These are phyloP conservation scores for Poecile atricapillus DNA, from an alignment of 2,113 vertebrate genomes.

Conservation along the genomic window DNA sequence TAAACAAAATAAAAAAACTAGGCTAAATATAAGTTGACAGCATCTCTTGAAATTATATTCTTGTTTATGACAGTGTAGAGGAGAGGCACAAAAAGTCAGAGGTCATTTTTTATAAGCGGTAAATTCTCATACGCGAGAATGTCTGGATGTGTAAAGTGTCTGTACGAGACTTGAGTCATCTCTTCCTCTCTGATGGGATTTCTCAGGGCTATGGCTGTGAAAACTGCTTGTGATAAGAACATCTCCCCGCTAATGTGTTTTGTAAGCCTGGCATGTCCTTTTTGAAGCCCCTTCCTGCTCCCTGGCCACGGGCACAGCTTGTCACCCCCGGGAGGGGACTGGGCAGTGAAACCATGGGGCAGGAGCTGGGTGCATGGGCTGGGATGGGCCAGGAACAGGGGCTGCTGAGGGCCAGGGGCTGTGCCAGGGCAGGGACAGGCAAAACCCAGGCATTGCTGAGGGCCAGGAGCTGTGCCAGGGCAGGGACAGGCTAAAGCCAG, in stretches of 20 bases:
- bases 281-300: not conserved
- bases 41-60: slow-evolving; percentile 56
- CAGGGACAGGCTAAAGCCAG: too few relatives aligned
- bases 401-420: too few relatives aligned
- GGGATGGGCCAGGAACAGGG: not conserved
- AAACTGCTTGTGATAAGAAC: slow-evolving; percentile 43
- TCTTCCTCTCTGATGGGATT: slow-evolving; percentile 2
- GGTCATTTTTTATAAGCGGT: slow-evolving; percentile 48
- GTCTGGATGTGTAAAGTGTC: slow-evolving; percentile 61
- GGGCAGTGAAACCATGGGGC: rapidly evolving
- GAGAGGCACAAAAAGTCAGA: slow-evolving; percentile 69
- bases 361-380: rapidly evolving
- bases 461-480: not conserved
- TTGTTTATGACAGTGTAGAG: slow-evolving; percentile 63
- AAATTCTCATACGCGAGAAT: slow-evolving; percentile 43
- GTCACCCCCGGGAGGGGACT: not conserved
- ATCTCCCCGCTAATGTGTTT: not conserved
- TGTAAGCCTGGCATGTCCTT: not conserved
- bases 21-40: slow-evolving; percentile 63
- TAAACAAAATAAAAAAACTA: slow-evolving; percentile 29
- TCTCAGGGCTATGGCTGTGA: slow-evolving; percentile 43
- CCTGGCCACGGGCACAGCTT: not conserved
- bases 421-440: not conserved
- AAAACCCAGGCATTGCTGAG: too few relatives aligned
- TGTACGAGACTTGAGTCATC: slow-evolving; percentile 22